Evolutionary conservation across 1,140 invertebrate genomes (phyloP), one percentile per base, ranked within the genome.

Genomic region (Vollenhovia emeryi): DNA sequence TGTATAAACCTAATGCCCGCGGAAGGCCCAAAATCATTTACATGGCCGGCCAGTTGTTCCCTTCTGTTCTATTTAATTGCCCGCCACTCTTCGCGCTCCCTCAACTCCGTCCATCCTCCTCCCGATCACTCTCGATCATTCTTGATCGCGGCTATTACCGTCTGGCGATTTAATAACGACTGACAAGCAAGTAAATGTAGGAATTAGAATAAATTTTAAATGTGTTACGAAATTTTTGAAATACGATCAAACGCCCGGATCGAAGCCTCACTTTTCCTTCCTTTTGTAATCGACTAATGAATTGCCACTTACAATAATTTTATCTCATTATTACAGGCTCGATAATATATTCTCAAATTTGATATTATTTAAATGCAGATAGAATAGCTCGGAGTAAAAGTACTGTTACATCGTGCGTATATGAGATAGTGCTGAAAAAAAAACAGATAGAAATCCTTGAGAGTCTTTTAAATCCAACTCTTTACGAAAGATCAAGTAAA

Each of bases 1-100:
- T 86, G 86, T 88, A 86, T 90, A 87, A 87, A 90, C 87, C 89
- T 90, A 88, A 90, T 90, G 89, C 84, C 24, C 50, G 52, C 74
- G 86, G 64, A 87, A 60, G 80, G 48, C 82, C 85, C 75, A 62
- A 85, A 90, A 90, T 91, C 89, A 87, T 91, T 91, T 89, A 90
- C 89, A 91, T 89, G 89, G 73, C 82, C 57, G 85, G 84, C 84
- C 84, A 88, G 85, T 89, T 86, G 86, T 85, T 86, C 78, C 66
- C 78, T 82, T 87, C 82, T 85, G 74, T 79, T 83, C 78, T 55
- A 78, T 90, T 87, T 91, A 90, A 90, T 91, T 90, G 87, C 89
- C 90, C 60, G 62, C 62, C 48, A 79, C 76, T 86, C 84, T 86
- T 86, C 82, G 21, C 62, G 36, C 79, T 82, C 86, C 27, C 76